Evolutionary conservation across 2,888 invertebrate species (phyloP), one percentile per base, ranked within the genome.

Genomic region (Caenorhabditis virilis): DNA sequence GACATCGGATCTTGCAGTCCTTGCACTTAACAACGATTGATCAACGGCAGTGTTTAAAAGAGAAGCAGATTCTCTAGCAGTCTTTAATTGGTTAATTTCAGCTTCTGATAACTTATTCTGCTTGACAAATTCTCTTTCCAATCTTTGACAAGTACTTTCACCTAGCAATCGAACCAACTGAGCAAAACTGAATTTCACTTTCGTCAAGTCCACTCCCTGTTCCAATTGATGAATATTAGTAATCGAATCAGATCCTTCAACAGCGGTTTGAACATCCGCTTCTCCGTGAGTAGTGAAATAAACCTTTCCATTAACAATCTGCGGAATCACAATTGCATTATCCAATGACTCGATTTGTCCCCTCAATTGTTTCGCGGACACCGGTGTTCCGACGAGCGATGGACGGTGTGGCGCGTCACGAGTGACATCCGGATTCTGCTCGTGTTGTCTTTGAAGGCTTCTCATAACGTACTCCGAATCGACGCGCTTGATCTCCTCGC

Each of bases 211-310:
- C 13, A 64, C 45, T n/a, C 39, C 20, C 20, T 39, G 3, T 9
- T 30, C 13, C 30, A 9, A 30, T 39, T n/a, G 9, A 30, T 3
- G 22, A 39, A 16, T 39, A 18, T 39, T 39, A 4, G 54, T 35
- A 35, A 47, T 64, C 13, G 64, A 58, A 13, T 33, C 20, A 16
- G 30, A 41, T 54, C 57, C 53, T 33, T 63, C 63, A 11, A 63
- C 54, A 1, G 65, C 65, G 6, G 65, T 65, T 15, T 56, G 45
- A 20, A 55, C 45, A 43, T 65, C 65, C 1, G 50, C 52, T 16
- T 65, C 65, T 22, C 56, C 52, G 25, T 65, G 59, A n/a, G 60
- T 65, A 11, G 56, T 36, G 53, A 65, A 60, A 35, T 23, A 65
- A 13, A 65, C 54, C 20, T 60, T 51, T 13, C 65, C 65, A 46